A percentile compares a stretch with the other conserved stretches of the same genome.
phyloP scores from a whole-genome alignment of 2,113 vertebrate species.

The Pimephales promelas region DNA sequence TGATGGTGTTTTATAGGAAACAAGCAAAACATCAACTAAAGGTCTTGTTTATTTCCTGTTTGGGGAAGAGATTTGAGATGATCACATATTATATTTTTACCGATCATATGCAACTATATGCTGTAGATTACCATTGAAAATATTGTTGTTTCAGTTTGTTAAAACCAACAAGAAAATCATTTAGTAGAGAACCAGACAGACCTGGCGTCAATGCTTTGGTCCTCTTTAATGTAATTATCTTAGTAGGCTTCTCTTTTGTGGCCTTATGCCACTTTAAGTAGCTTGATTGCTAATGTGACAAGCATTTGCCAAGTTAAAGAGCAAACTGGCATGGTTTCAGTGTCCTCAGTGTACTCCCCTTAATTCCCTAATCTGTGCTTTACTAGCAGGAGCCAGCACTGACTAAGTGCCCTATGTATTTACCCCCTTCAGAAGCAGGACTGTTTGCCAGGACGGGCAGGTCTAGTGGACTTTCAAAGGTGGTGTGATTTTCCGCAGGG shows the following conservation, averaged over 20 bases:
- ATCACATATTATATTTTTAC: background rate
- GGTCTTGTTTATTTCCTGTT: background rate
- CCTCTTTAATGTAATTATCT: constrained; percentile 45
- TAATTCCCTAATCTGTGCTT: constrained; percentile 44
- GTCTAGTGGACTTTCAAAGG: constrained; percentile 57
- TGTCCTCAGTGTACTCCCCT: constrained; percentile 10
- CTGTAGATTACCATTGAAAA: background rate
- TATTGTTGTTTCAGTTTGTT: background rate
- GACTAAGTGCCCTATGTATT: constrained; percentile 60
- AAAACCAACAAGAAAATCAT: background rate
- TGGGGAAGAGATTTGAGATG: background rate
- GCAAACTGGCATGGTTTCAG: constrained; percentile 71
- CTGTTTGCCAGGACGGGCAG: constrained; percentile 49
- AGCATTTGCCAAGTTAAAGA: constrained; percentile 68
- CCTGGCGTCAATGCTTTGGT: constrained; percentile 52
- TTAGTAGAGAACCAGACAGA: background rate
- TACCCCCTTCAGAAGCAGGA: constrained; percentile 57
- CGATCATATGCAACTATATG: background rate
- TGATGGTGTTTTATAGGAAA: background rate
- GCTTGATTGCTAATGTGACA: constrained; percentile 64
- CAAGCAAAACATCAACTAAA: background rate
- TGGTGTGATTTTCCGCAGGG: constrained; percentile 59
- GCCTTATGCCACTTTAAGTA: constrained; percentile 5
- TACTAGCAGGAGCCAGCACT: constrained; percentile 34
- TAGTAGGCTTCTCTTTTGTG: constrained; percentile 13